phyloP scores from a whole-genome alignment of 2,888 invertebrate genomes.

The Hypercompe scribonia region DNA sequence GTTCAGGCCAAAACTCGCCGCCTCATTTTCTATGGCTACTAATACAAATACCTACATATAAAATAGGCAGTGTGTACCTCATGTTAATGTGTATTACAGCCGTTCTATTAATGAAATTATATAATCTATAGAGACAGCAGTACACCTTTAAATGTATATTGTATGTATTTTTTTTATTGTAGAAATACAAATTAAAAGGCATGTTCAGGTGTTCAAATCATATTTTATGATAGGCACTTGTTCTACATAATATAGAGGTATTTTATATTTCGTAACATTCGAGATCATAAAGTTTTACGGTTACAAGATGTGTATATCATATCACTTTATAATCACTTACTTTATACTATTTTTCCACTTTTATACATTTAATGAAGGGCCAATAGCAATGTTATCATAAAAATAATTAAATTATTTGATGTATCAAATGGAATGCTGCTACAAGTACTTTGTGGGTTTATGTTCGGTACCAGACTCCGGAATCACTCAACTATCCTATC shows the following conservation, averaged over 20 bases:
- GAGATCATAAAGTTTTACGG: constrained; percentile 53
- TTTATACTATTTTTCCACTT: constrained; percentile 48
- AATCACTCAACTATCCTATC: constrained; percentile 59
- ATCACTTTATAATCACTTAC: constrained; percentile 44
- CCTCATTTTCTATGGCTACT: too few species aligned
- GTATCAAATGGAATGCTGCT: constrained; percentile 54
- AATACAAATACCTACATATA: too few species aligned
- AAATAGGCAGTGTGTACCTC: too few species aligned
- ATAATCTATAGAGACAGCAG: too few species aligned
- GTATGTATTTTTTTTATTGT: not conserved
- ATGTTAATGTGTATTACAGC: not conserved
- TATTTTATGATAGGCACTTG: not conserved
- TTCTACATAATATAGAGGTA: not conserved
- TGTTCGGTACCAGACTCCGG: constrained; percentile 36
- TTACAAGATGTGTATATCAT: constrained; percentile 26
- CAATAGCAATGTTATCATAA: constrained; percentile 49
- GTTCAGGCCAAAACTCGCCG: too few species aligned
- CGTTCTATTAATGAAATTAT: not conserved
- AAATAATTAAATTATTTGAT: constrained; percentile 68
- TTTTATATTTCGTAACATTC: constrained; percentile 36
- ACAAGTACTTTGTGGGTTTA: constrained; percentile 42
- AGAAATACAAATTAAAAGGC: not conserved
- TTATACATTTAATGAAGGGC: constrained; percentile 41
- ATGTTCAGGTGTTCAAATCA: not conserved
- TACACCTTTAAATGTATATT: too few species aligned